Evolutionary conservation across 1,140 invertebrate genomes (phyloP), one percentile per base, ranked within the genome.

Genomic region (Camponotus pennsylvanicus): DNA sequence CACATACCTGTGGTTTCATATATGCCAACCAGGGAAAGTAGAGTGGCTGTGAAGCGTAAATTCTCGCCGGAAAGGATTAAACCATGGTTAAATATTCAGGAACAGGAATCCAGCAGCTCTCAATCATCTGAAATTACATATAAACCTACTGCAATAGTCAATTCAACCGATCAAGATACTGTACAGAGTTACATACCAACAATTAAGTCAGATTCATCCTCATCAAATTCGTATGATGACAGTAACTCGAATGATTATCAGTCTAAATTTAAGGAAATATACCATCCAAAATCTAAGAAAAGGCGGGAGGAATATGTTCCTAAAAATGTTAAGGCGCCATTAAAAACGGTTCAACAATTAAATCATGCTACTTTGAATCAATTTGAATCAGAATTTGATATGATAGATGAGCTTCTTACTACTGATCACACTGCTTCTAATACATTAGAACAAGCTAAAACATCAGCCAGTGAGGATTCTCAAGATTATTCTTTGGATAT

Each of bases 1-100:
- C 95, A 95, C 83, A 94, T 95, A 83, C 95, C 95, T 2, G 93
- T 96, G 55, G 87, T 94, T n/a, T 94, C 94, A 34, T 95, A 95
- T 57, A 94, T 94, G 87, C 94, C 94, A 15, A 92, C 92, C 2
- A 91, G 94, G 40, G 94, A 95, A 61, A 95, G 92, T 84, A 93
- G 91, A 89, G 92, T 94, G n/a, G 91, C 94, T 21, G 91, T 92
- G 7, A 95, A 95, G 90, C 92, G 94, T 86, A 95, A 95, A 93
- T 85, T 64, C 32, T 94, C 94, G 34, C 91, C 92, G 0, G 89
- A 92, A 71, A 71, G 84, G 40, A 79, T 40, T n/a, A 92, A 92
- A 80, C 92, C 92, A 0, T 95, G 94, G 94, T 86, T 93, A 13
- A 88, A 86, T 42, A 57, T 91, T 13, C 59, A 27, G 27, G 27